These are phyloP conservation scores for Micrastur ruficollis DNA, from an alignment of 2,797 vertebrate species.

Conservation along the genomic window DNA sequence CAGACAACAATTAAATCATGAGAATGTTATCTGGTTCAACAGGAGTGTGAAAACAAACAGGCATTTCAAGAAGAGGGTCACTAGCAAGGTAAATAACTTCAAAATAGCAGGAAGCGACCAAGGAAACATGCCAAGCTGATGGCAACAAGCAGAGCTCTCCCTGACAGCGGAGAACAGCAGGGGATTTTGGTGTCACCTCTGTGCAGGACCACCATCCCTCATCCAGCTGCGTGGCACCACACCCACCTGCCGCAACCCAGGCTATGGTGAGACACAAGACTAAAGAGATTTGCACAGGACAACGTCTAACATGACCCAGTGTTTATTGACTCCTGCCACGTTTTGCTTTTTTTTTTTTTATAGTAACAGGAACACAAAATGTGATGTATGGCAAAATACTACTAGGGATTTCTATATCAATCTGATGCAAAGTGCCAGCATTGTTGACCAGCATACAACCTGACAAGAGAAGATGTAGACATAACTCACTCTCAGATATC, in stretches of 20 bases:
- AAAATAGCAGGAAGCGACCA: conserved; percentile 67
- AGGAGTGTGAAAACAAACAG: conserved; percentile 54
- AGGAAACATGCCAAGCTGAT: not conserved
- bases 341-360: not conserved
- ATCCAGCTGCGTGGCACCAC: not conserved
- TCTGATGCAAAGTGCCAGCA: conserved; percentile 65
- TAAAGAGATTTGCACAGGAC: conserved; percentile 5
- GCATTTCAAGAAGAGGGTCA: conserved; percentile 54
- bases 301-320: conserved; percentile 40
- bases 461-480: conserved; percentile 58
- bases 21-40: conserved; percentile 72
- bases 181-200: not conserved
- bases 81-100: conserved; percentile 65
- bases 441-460: conserved; percentile 81
- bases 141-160: not conserved
- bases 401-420: not conserved
- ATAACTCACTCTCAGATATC: conserved; percentile 44
- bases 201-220: not conserved
- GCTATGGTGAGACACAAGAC: not conserved
- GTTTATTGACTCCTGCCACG: conserved; percentile 57
- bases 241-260: not conserved
- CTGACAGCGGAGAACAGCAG: not conserved
- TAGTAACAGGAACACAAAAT: conserved; percentile 56
- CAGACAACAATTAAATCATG: conserved; percentile 54
- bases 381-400: conserved; percentile 4